Conservation (phyloP, 2,888 invertebrate genomes). For the Brachypalpus laphriformis region DNA sequence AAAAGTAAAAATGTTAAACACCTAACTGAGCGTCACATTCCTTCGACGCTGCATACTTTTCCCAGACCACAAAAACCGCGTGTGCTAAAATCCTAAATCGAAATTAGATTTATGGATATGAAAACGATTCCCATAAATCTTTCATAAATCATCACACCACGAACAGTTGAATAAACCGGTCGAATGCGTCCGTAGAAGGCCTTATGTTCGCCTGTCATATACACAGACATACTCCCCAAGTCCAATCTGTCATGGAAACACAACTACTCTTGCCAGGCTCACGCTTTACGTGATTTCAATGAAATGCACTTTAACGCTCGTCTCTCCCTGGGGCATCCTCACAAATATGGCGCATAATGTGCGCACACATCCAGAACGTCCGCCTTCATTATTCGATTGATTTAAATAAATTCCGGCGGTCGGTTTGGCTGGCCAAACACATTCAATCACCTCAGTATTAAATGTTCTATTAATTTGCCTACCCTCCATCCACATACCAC, state of each 20-base stretch:
- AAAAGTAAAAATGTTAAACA: neutral
- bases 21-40: neutral
- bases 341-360: neutral
- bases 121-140: slow-evolving; percentile 69
- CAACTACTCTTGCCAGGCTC: neutral
- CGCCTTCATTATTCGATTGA: slow-evolving; percentile 68
- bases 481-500: neutral
- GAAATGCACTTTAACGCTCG: neutral
- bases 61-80: slow-evolving; percentile 31
- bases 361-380: slow-evolving; percentile 9
- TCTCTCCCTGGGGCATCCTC: neutral
- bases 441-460: slow-evolving; percentile 69
- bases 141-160: slow-evolving; percentile 69
- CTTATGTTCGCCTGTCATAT: neutral
- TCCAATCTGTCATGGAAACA: slow-evolving; percentile 45
- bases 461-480: slow-evolving; percentile 71
- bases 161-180: slow-evolving; percentile 33
- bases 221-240: neutral
- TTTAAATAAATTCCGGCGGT: slow-evolving; percentile 73
- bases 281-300: neutral
- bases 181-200: slow-evolving; percentile 12
- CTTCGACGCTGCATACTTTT: neutral
- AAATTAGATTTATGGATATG: slow-evolving; percentile 62
- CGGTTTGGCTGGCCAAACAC: slow-evolving; percentile 56
- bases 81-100: slow-evolving; percentile 52